These are phyloP conservation scores for Chaenodraco wilsoni DNA, from an alignment of 2,797 vertebrate genomes.

Conservation along the genomic window DNA sequence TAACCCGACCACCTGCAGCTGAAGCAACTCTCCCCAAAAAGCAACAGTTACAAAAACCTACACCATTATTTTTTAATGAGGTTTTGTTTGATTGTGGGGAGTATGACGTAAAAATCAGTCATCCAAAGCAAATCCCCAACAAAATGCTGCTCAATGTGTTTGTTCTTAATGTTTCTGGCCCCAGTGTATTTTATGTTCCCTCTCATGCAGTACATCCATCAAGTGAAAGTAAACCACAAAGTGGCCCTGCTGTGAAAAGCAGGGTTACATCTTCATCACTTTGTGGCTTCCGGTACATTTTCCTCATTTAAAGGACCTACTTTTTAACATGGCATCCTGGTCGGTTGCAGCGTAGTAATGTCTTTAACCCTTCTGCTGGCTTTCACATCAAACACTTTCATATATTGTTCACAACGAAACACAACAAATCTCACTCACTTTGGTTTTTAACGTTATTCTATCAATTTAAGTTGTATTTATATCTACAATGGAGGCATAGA, in stretches of 20 bases:
- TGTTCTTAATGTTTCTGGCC: constrained; percentile 21
- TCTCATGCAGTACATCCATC: constrained; percentile 28
- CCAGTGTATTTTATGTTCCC: background rate
- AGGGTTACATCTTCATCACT: constrained; percentile 31
- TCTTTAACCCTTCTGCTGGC: constrained; percentile 9
- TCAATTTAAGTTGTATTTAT: background rate
- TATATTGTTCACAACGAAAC: background rate
- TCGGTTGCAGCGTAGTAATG: constrained; percentile 4
- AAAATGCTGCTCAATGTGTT: constrained; percentile 22
- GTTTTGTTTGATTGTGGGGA: constrained; percentile 22
- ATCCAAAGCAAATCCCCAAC: constrained; percentile 4
- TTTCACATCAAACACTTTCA: constrained; percentile 2
- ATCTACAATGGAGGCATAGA: background rate
- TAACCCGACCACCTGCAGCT: background rate
- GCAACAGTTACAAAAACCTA: constrained; percentile 9
- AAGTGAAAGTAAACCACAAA: constrained; percentile 36
- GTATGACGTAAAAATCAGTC: constrained; percentile 11
- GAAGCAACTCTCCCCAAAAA: background rate
- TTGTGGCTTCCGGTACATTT: constrained; percentile 10
- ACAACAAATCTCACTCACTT: background rate
- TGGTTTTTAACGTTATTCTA: background rate
- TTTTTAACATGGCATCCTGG: constrained; percentile 13
- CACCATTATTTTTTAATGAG: constrained; percentile 29
- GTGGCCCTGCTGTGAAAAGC: constrained; percentile 31
- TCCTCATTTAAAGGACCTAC: constrained; percentile 23